Percentiles rank a stretch among this genome's conserved stretches.
phyloP scores from a whole-genome alignment of 2,888 invertebrate genomes.

The Parochlus steinenii region DNA sequence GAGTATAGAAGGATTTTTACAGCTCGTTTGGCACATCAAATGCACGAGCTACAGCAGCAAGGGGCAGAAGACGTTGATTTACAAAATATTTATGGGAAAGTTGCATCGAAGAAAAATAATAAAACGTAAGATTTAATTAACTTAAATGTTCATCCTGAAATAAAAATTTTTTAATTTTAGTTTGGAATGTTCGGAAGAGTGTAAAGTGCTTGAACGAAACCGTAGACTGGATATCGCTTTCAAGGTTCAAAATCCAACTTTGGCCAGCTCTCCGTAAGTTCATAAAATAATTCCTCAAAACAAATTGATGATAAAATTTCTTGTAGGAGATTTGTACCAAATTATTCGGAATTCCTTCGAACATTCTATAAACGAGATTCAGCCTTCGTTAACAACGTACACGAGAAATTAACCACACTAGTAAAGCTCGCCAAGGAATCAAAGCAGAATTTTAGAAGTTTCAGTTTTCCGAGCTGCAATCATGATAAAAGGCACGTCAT shows the following conservation, averaged over 20 bases:
- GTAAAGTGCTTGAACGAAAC: constrained; percentile 74
- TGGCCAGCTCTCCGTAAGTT: constrained; percentile 31
- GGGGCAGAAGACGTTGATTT: constrained; percentile 59
- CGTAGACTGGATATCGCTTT: constrained; percentile 76
- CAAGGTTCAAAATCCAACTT: constrained; percentile 82
- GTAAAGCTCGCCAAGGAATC: constrained; percentile 79
- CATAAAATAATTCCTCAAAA: too few species aligned
- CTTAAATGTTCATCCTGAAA: background rate
- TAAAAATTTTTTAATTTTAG: constrained; percentile 28
- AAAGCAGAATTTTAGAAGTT: constrained; percentile 63
- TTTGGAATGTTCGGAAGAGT: constrained; percentile 86
- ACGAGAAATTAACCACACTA: constrained; percentile 67
- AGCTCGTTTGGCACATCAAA: constrained; percentile 58
- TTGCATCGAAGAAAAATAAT: constrained; percentile 25
- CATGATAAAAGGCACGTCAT: constrained; percentile 80
- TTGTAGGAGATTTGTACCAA: constrained; percentile 63
- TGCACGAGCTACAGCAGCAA: constrained; percentile 46
- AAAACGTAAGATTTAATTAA: constrained; percentile 13
- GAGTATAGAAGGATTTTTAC: constrained; percentile 62
- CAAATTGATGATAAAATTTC: too few species aligned
- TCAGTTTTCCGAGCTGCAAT: constrained; percentile 89
- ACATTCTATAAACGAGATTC: constrained; percentile 68
- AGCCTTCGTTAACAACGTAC: constrained; percentile 61
- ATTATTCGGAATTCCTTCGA: constrained; percentile 75
- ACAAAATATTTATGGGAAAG: constrained; percentile 49